Evolutionary conservation across 2,113 vertebrate genomes (phyloP).

Genomic region (Ptilorrhoa leucosticta): DNA sequence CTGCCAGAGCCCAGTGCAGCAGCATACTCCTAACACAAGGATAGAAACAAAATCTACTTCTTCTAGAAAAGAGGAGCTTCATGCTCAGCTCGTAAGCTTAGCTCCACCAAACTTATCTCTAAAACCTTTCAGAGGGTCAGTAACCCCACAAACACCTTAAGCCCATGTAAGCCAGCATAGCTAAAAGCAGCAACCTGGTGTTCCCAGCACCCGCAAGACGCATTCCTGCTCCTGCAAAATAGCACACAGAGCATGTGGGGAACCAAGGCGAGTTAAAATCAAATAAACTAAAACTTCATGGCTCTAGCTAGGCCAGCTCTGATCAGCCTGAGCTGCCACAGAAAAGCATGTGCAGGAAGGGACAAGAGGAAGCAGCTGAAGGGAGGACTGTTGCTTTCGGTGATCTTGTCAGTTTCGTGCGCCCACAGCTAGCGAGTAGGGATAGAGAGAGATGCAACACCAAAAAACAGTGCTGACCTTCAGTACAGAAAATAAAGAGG

Average conservation of each 20-base stretch:
- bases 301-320: not conserved
- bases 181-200: rapidly evolving
- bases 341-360: not conserved
- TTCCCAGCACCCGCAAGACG: rapidly evolving
- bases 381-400: not conserved
- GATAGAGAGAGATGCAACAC: not conserved
- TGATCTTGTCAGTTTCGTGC: not conserved
- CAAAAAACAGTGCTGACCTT: not conserved
- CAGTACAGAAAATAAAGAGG: not conserved
- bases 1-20: rapidly evolving
- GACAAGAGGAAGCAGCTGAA: not conserved
- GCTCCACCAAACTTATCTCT: not conserved
- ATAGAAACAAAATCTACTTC: not conserved
- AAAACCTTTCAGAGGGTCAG: not conserved
- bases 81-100: not conserved
- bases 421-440: not conserved
- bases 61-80: not conserved
- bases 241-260: rapidly evolving
- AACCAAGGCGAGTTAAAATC: not conserved
- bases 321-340: not conserved
- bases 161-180: rapidly evolving
- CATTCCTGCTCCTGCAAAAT: not conserved
- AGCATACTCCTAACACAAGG: not conserved
- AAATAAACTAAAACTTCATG: not conserved
- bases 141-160: not conserved